phyloP scores from a whole-genome alignment of 2,797 vertebrate genomes.

The Semaprochilodus insignis region DNA sequence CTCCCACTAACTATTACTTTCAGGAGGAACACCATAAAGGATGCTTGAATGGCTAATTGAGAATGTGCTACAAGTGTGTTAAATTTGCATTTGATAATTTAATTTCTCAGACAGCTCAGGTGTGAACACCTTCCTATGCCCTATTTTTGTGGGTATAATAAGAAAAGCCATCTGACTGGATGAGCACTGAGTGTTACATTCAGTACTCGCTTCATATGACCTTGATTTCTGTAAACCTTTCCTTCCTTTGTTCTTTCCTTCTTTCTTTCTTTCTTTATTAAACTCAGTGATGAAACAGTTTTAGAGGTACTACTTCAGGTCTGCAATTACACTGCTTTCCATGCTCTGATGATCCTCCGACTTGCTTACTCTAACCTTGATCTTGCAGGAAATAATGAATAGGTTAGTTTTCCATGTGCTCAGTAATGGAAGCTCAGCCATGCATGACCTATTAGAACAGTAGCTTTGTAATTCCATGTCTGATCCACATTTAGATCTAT shows the following conservation, averaged over 20 bases:
- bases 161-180: background rate
- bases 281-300: background rate
- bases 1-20: conserved; percentile 1
- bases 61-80: conserved; percentile 2
- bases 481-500: background rate
- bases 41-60: conserved; percentile 1
- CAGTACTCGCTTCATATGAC: background rate
- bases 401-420: background rate
- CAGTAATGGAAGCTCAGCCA: background rate
- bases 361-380: background rate
- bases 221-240: background rate
- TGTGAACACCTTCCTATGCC: background rate
- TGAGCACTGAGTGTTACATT: too few species aligned
- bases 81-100: conserved; percentile 19
- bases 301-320: background rate
- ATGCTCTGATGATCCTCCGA: background rate
- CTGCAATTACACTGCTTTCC: background rate
- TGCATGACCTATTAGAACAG: background rate
- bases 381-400: background rate
- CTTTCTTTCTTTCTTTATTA: too few species aligned
- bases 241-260: too few species aligned
- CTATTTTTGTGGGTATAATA: background rate
- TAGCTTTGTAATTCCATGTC: background rate
- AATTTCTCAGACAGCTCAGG: background rate
- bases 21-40: conserved; percentile 2